phyloP scores from a whole-genome alignment of 2,888 invertebrate species.

The Zele albiditarsus region DNA sequence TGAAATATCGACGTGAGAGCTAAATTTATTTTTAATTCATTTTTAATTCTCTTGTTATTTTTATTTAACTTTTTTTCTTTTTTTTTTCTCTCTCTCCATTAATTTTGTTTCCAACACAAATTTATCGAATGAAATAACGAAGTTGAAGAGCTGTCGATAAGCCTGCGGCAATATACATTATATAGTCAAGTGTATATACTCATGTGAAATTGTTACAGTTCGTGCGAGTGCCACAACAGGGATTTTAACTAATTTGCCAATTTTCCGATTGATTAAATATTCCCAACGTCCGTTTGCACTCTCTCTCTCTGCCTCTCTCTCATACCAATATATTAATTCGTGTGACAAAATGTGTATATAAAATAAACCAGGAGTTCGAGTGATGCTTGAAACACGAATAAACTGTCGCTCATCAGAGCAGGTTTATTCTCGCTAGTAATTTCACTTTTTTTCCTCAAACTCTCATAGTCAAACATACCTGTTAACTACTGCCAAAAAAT shows the following conservation, averaged over 20 bases:
- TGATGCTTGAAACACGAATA: constrained; percentile 11
- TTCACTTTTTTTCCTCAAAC: too few relatives aligned
- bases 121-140: not conserved
- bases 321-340: not conserved
- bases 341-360: constrained; percentile 14
- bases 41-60: not conserved
- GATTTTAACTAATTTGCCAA: constrained; percentile 66
- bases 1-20: not conserved
- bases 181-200: not conserved
- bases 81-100: not conserved
- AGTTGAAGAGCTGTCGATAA: constrained; percentile 6
- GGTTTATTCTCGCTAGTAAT: too few relatives aligned
- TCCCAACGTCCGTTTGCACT: constrained; percentile 18
- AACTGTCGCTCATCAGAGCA: too few relatives aligned
- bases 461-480: too few relatives aligned
- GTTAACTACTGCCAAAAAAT: not conserved
- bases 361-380: not conserved
- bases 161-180: not conserved
- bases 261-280: constrained; percentile 56
- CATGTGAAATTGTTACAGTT: constrained; percentile 3
- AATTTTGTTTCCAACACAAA: not conserved
- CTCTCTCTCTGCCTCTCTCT: not conserved
- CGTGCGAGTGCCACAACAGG: constrained; percentile 44
- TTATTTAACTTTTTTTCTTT: not conserved
- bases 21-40: not conserved